These are phyloP conservation scores for Orbicella faveolata DNA, from an alignment of 64 coral and sea anemone species.

Conservation along the genomic window DNA sequence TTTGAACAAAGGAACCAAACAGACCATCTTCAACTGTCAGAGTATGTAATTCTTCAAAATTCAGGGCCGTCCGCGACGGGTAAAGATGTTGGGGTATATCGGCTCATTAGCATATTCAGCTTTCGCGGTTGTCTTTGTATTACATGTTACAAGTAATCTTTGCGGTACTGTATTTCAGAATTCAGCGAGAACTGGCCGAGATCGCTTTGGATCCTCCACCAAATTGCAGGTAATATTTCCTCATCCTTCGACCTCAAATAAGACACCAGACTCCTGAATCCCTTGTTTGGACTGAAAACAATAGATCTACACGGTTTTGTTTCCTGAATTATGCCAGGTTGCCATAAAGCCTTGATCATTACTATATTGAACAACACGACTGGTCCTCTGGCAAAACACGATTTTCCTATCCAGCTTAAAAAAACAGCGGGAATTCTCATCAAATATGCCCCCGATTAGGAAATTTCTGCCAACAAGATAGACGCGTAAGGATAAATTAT, in stretches of 20 bases:
- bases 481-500: slow-evolving; percentile 50
- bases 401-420: background rate
- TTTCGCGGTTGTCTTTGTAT: slow-evolving; percentile 30
- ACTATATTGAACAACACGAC: background rate
- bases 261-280: background rate
- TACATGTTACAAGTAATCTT: slow-evolving; percentile 2
- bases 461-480: background rate
- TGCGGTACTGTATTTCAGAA: slow-evolving; percentile 50
- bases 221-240: slow-evolving; percentile 87
- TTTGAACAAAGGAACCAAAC: background rate
- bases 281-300: slow-evolving; percentile 64
- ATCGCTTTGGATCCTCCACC: slow-evolving; percentile 89
- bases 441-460: slow-evolving; percentile 1
- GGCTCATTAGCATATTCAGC: slow-evolving; percentile 23
- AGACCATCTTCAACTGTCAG: background rate
- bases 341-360: too few species aligned
- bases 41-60: background rate
- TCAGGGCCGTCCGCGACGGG: background rate
- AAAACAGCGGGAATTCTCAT: background rate
- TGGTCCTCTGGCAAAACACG: background rate
- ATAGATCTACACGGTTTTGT: slow-evolving; percentile 61
- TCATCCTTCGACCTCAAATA: slow-evolving; percentile 10
- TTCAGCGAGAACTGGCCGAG: slow-evolving; percentile 84
- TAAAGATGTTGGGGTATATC: background rate
- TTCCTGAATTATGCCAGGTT: slow-evolving; percentile 30